phyloP scores from a whole-genome alignment of 2,113 vertebrate species.

The Coturnix japonica region DNA sequence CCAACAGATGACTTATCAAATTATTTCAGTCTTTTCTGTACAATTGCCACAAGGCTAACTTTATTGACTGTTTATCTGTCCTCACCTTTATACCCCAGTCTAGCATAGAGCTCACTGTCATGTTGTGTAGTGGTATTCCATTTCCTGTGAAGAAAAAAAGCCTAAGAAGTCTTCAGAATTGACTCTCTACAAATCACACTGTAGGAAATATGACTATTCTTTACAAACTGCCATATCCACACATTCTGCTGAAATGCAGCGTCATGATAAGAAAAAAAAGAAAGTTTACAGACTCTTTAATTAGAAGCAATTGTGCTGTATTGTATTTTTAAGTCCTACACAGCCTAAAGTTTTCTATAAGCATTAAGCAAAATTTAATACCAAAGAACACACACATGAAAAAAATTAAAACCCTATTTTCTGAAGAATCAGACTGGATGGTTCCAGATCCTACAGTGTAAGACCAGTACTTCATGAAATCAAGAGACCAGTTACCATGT shows the following conservation, averaged over 20 bases:
- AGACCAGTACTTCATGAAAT: neutral
- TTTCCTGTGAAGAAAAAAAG: neutral
- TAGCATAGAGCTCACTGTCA: neutral
- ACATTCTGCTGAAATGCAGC: neutral
- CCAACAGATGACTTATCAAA: neutral
- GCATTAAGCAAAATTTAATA: neutral
- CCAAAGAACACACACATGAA: neutral
- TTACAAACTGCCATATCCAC: neutral
- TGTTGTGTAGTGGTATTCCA: neutral
- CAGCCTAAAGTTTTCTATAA: neutral
- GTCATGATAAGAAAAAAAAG: neutral
- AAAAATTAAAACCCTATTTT: neutral
- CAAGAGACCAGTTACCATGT: conserved; percentile 84
- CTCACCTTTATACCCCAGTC: neutral
- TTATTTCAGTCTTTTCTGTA: neutral
- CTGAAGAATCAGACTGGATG: neutral
- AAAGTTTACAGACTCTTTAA: neutral
- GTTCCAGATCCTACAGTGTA: neutral
- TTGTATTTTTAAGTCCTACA: neutral
- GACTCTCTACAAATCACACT: neutral
- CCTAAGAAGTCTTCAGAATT: neutral
- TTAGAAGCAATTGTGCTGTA: neutral
- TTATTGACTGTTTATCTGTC: neutral
- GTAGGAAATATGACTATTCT: neutral
- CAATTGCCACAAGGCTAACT: neutral